These are phyloP conservation scores for Cladorhizidae sp. DNA, from an alignment of 37 sponge, comb jelly and placozoan genomes.

Conservation along the genomic window DNA sequence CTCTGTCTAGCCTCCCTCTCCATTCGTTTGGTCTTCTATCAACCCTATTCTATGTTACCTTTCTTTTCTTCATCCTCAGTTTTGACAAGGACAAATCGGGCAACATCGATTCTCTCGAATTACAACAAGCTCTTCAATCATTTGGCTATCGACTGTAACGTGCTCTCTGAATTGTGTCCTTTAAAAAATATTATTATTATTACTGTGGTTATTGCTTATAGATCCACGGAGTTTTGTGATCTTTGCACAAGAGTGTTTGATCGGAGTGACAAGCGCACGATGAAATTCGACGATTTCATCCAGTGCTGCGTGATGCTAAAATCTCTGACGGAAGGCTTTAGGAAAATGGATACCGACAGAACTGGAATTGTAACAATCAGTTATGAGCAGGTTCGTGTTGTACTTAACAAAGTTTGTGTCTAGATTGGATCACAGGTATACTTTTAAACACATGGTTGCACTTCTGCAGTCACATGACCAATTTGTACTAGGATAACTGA, in stretches of 20 bases:
- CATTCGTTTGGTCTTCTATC: too few species aligned
- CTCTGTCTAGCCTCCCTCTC: too few species aligned
- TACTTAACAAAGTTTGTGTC: too few species aligned
- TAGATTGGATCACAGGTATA: too few species aligned
- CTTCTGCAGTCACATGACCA: too few species aligned
- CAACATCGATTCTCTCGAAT: conserved; percentile 80
- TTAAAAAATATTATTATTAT: not conserved
- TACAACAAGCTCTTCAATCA: conserved; percentile 78
- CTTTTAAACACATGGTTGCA: too few species aligned
- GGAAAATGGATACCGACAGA: conserved; percentile 63
- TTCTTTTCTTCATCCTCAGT: conserved; percentile 24
- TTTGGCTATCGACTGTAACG: conserved; percentile 91
- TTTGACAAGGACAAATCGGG: conserved; percentile 90
- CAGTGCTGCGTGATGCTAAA: conserved; percentile 94
- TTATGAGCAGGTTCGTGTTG: conserved; percentile 85
- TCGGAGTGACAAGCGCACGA: conserved; percentile 62
- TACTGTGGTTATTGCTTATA: not conserved
- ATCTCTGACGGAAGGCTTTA: conserved; percentile 84
- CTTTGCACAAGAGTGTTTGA: conserved; percentile 91
- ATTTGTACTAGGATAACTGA: too few species aligned
- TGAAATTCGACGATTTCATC: conserved; percentile 97
- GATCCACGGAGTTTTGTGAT: conserved; percentile 79
- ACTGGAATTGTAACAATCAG: conserved; percentile 68
- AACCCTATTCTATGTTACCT: too few species aligned
- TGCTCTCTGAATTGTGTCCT: not conserved